Percentiles rank a stretch among this genome's conserved stretches.
Conservation (phyloP, 2,113 vertebrate genomes). For the Acrocephalus kingi region DNA sequence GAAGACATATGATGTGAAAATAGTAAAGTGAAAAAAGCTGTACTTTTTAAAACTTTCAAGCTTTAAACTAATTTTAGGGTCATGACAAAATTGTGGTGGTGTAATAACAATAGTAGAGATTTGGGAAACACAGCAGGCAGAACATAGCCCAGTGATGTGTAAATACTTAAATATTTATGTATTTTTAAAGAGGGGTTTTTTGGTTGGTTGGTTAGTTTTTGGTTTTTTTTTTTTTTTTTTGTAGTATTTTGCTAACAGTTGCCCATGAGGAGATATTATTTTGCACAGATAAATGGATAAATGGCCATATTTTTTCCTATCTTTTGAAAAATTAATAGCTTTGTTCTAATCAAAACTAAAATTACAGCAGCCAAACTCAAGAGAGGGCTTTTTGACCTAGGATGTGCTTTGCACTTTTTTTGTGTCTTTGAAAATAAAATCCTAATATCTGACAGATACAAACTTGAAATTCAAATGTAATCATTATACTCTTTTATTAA, state of each 20-base stretch:
- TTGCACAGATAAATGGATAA: background rate
- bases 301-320: background rate
- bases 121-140: background rate
- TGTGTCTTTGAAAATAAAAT: background rate
- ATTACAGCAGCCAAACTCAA: background rate
- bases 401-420: background rate
- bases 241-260: background rate
- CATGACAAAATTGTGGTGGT: background rate
- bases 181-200: background rate
- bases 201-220: too few species aligned
- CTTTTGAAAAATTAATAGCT: background rate
- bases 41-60: background rate
- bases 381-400: background rate
- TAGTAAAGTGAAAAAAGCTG: background rate
- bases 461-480: background rate
- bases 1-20: background rate
- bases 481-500: background rate
- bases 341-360: background rate
- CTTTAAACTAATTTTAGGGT: background rate
- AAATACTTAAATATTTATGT: background rate
- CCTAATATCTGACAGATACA: background rate
- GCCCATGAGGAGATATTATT: background rate
- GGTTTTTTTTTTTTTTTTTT: too few species aligned
- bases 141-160: background rate
- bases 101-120: rapidly evolving